Evolutionary conservation across 2,888 invertebrate species (phyloP).

Genomic region (Caenorhabditis auriculariae): DNA sequence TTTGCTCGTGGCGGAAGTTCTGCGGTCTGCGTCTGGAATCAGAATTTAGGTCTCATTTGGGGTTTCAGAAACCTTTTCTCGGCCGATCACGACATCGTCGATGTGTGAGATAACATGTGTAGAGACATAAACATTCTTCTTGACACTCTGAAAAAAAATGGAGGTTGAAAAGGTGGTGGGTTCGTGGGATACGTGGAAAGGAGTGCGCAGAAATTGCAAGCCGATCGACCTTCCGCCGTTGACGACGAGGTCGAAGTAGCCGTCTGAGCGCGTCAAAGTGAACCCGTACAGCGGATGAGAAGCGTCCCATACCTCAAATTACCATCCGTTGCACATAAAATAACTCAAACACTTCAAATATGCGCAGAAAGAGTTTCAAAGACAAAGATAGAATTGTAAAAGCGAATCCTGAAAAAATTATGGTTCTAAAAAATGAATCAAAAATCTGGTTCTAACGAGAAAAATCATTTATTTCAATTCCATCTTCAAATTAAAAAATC

Average conservation of each 20-base stretch:
- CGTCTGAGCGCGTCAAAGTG: slow-evolving; percentile 70
- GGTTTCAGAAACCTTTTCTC: slow-evolving; percentile 12
- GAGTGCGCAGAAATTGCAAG: slow-evolving; percentile 30
- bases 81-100: slow-evolving; percentile 72
- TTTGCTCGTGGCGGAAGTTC: slow-evolving; percentile 17
- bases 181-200: slow-evolving; percentile 10
- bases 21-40: too few species aligned
- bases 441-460: neutral
- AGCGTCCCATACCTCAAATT: slow-evolving; percentile 77
- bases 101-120: slow-evolving; percentile 92
- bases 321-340: too few species aligned
- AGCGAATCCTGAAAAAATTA: too few species aligned
- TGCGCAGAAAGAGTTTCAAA: too few species aligned
- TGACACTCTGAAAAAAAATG: slow-evolving; percentile 69
- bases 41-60: too few species aligned
- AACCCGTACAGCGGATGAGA: slow-evolving; percentile 80
- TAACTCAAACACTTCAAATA: too few species aligned
- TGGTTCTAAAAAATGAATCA: neutral
- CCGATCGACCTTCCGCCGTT: slow-evolving; percentile 86
- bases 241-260: slow-evolving; percentile 93
- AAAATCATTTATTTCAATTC: too few species aligned
- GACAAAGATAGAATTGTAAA: too few species aligned
- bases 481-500: neutral
- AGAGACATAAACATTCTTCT: slow-evolving; percentile 87
- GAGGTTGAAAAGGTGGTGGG: too few species aligned